Evolutionary conservation across 2,113 vertebrate species (phyloP).

Genomic region (Pygoscelis antarcticus): DNA sequence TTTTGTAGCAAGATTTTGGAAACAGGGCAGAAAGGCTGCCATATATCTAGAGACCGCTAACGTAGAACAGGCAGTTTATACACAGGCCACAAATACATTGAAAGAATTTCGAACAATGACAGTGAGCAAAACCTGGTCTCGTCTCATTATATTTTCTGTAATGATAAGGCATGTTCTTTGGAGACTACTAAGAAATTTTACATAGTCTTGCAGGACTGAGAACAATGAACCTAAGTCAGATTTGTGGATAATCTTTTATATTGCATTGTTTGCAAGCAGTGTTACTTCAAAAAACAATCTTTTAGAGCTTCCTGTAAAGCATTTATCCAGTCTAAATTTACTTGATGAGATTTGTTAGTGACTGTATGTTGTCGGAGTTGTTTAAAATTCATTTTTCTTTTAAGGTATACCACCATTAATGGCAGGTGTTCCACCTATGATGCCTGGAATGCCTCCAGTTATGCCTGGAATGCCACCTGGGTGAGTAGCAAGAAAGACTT

Average conservation of each 20-base stretch:
- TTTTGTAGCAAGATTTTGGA: neutral
- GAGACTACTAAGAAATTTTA: neutral
- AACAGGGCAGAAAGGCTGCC: neutral
- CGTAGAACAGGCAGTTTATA: neutral
- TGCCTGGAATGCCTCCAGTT: slow-evolving; percentile 88
- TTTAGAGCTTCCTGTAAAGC: neutral
- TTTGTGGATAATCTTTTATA: neutral
- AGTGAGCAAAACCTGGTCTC: neutral
- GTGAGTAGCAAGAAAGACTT: slow-evolving; percentile 72
- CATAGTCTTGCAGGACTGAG: neutral
- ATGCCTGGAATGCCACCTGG: slow-evolving; percentile 91
- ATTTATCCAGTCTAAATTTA: neutral
- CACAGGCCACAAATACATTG: neutral
- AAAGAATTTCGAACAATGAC: neutral
- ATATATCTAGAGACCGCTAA: neutral
- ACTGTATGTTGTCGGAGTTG: neutral
- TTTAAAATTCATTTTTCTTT: neutral
- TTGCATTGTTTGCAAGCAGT: neutral
- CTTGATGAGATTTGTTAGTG: neutral
- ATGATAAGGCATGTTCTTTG: neutral
- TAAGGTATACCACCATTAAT: slow-evolving; percentile 94
- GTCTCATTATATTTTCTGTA: neutral
- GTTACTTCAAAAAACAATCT: accelerated
- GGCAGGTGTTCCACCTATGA: slow-evolving; percentile 92
- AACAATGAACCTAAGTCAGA: neutral